Evolutionary conservation across 2,113 vertebrate genomes (phyloP), one percentile per base, ranked within the genome.

Genomic region (Cephalopterus ornatus): DNA sequence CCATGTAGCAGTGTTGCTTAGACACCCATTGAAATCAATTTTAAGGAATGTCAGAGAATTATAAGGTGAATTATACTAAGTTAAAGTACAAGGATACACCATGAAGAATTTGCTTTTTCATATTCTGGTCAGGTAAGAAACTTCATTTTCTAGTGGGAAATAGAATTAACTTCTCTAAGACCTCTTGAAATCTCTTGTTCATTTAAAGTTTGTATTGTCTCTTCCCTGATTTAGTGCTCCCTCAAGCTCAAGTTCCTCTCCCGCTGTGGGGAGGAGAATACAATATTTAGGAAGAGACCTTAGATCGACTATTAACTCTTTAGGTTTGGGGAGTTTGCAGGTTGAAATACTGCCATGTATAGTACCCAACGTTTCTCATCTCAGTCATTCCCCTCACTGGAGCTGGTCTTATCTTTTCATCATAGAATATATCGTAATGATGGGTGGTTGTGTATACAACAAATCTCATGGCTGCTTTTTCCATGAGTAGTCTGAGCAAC

Each of bases 81-180:
- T 71, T 63, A 41, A 86, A 88, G 56, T 49, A 78, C 52, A 68
- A 63, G 46, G 53, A 46, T 37, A 67, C 44, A 71, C 23, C 22
- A 19, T 41, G 91, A 49, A 73, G 58, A 33, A 46, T 70, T 63
- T 85, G 47, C 47, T 86, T 89, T 90, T 93, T 94, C 41, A 33
- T 74, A 94, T 92, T 95, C 75, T 26, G 72, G 56, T 68, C 88
- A 92, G 44, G 72, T 78, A 89, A 72, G 44, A 71, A 94, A 78
- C 67, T 79, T 94, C 19, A 75, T 93, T 94, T 95, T 72, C 73
- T 91, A 42, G 68, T 61, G 49, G 49, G 74, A 94, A 92, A 79
- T 33, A 91, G 82, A 95, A 91, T 92, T 93, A 87, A 49, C 76
- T 96, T 93, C 47, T 93, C 44, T 52, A 47, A 92, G 83, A 89